These are phyloP conservation scores for Dinocampus coccinellae DNA, from an alignment of 2,888 invertebrate species.

Conservation along the genomic window DNA sequence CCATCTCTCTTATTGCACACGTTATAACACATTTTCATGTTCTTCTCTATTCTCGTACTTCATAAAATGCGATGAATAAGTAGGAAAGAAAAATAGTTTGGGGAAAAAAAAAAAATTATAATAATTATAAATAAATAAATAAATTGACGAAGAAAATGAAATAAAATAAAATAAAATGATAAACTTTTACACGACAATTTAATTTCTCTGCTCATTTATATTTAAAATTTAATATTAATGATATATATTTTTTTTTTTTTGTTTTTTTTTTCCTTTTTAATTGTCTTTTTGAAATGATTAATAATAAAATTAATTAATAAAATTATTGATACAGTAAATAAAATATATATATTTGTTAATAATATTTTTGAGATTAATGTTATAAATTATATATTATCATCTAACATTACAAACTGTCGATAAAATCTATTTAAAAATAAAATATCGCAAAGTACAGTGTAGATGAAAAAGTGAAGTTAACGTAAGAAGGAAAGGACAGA, in stretches of 20 bases:
- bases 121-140: not conserved
- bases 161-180: not conserved
- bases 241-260: too few relatives aligned
- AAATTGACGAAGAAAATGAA: not conserved
- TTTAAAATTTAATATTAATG: not conserved
- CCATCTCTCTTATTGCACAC: not conserved
- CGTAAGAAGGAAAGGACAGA: not conserved
- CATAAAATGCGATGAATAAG: not conserved
- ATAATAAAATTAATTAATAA: not conserved
- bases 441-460: not conserved
- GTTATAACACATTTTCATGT: slow-evolving; percentile 38
- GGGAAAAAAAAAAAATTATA: slow-evolving; percentile 1
- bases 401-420: not conserved
- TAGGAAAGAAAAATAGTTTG: not conserved
- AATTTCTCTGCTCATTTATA: slow-evolving; percentile 14
- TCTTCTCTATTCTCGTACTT: slow-evolving; percentile 40
- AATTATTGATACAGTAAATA: not conserved
- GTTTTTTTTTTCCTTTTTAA: too few relatives aligned
- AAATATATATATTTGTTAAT: not conserved
- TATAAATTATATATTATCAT: not conserved
- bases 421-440: not conserved
- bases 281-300: too few relatives aligned
- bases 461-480: not conserved
- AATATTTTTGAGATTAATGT: too few relatives aligned
- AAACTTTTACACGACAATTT: slow-evolving; percentile 4